Base-by-base conservation (phyloP, 2,888 invertebrate species). In the Drosophila incognita region DNA sequence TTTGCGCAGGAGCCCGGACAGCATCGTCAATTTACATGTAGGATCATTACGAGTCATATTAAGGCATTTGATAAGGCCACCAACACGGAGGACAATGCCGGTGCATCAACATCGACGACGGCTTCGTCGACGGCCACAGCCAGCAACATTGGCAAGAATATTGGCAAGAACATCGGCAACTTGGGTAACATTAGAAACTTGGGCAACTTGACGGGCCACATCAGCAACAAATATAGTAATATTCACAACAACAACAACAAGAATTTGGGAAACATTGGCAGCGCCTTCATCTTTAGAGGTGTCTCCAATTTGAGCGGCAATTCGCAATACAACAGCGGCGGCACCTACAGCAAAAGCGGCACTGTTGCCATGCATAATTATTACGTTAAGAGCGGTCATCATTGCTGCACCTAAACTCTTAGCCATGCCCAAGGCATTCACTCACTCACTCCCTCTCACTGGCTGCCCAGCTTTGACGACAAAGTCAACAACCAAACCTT, bases 21-120 rank as follows among this genome's bases (percentile, higher is more conserved):
- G 54, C 92, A 93, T 82, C 92, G 93, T n/a, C 93, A 92, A 71
- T 92, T 93, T 53, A 91, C 93, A 36, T 93, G 93, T 70, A 93
- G 92, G 74, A 91, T 93, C 8, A 87, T 92, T 62, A 91, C 91
- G 60, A 91, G 84, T 69, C 90, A 78, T 61, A 82, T 88, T 13
- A 89, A 84, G 57, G 80, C 91, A 24, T 83, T 91, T 21, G 91
- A 91, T 71, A 79, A 79, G 13, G 81, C 83, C 35, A 81, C 82
- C 36, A 70, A 49, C 36, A 51, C 71, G 10, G 69, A 79, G 38
- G 70, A 78, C 35, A 71, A 59, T 53, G 62, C 24, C 46, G 35
- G 52, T 38, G 60, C 33, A n/a, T 27, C 54, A 36, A 27, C 36
- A 57, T 51, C 48, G 35, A 4, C 24, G 27, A 40, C 58, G 15